Percentiles rank a stretch among this genome's conserved stretches.
Evolutionary conservation across 2,113 vertebrate species (phyloP).

Genomic region (Oncorhynchus tshawytscha): DNA sequence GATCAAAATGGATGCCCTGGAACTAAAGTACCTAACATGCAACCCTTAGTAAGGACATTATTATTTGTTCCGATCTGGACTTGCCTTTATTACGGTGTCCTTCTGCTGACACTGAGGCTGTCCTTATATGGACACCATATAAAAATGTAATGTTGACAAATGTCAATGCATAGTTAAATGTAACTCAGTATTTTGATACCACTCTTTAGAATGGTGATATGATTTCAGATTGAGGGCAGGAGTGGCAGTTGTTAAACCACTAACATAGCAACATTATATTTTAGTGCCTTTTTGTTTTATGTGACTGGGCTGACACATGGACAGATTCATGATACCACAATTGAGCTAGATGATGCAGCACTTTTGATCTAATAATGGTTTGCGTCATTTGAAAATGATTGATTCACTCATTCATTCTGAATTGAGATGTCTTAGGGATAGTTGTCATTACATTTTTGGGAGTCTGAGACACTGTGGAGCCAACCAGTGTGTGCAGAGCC

Average conservation of each 20-base stretch:
- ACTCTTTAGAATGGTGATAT: too few species aligned
- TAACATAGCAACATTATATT: too few species aligned
- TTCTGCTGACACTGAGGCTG: too few species aligned
- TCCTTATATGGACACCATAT: too few species aligned
- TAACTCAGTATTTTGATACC: too few species aligned
- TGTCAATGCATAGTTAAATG: too few species aligned
- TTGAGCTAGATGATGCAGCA: background rate
- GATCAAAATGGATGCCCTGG: background rate
- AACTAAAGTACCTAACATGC: background rate
- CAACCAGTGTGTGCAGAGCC: conserved; percentile 9
- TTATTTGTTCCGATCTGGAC: background rate
- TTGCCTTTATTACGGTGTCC: too few species aligned
- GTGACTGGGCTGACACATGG: background rate
- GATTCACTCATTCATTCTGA: background rate
- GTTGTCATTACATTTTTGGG: conserved; percentile 1
- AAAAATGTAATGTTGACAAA: too few species aligned
- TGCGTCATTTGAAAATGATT: background rate
- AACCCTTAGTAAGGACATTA: background rate
- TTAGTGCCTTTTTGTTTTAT: background rate
- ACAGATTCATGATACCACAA: background rate
- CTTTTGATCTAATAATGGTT: conserved; percentile 30
- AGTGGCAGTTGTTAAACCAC: too few species aligned
- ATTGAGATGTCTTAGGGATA: background rate
- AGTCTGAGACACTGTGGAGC: conserved; percentile 38
- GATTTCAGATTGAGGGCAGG: too few species aligned